phyloP scores from a whole-genome alignment of 2,888 invertebrate genomes.

The Orthonevra nobilis region DNA sequence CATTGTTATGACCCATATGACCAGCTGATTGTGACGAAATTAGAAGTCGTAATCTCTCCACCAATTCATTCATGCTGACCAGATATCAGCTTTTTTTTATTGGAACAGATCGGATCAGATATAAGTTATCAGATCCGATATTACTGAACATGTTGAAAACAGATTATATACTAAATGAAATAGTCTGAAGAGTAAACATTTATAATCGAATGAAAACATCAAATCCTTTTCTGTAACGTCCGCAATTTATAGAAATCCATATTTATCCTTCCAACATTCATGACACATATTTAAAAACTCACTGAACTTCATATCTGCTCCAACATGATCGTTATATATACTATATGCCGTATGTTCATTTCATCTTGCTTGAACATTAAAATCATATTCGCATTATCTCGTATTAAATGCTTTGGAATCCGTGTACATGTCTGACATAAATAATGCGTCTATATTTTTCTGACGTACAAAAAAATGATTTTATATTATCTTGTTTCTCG shows the following conservation, averaged over 20 bases:
- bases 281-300: conserved; percentile 74
- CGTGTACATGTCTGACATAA: conserved; percentile 74
- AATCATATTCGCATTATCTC: conserved; percentile 76
- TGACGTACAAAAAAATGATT: conserved; percentile 74
- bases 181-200: background rate
- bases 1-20: conserved; percentile 48
- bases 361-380: conserved; percentile 76
- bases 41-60: conserved; percentile 73
- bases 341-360: conserved; percentile 75
- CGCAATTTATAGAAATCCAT: conserved; percentile 72
- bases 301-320: conserved; percentile 71
- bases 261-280: conserved; percentile 74
- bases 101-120: conserved; percentile 12
- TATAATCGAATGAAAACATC: conserved; percentile 56
- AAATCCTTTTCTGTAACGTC: conserved; percentile 74
- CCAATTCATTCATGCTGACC: conserved; percentile 74
- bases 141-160: conserved; percentile 3
- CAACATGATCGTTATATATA: conserved; percentile 60
- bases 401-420: conserved; percentile 75
- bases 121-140: too few species aligned
- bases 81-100: too few species aligned
- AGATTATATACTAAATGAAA: conserved; percentile 5
- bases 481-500: conserved; percentile 74
- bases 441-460: conserved; percentile 75
- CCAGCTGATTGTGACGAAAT: conserved; percentile 50